Evolutionary conservation across 2,113 vertebrate genomes (phyloP).

Genomic region (Platanista minor): DNA sequence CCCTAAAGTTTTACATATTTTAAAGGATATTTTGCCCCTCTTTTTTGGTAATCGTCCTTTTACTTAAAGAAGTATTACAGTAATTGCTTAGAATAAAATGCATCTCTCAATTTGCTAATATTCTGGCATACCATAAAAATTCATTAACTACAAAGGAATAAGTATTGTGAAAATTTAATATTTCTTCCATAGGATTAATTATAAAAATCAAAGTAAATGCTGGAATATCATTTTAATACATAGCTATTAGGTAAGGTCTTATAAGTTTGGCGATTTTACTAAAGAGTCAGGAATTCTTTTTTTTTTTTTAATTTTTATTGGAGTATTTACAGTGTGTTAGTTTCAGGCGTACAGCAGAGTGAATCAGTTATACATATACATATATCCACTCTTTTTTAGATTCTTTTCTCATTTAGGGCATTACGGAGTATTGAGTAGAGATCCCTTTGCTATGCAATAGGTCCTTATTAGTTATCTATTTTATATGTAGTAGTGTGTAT

Average conservation of each 20-base stretch:
- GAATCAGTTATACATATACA: not conserved
- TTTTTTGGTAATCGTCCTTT: not conserved
- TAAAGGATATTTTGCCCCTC: not conserved
- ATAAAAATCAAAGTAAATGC: not conserved
- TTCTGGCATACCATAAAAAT: not conserved
- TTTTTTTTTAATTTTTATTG: not conserved
- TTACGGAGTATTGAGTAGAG: not conserved
- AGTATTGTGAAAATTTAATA: not conserved
- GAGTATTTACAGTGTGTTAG: not conserved
- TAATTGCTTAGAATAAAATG: conserved; percentile 2
- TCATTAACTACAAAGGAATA: not conserved
- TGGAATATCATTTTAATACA: conserved; percentile 6
- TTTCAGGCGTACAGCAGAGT: not conserved
- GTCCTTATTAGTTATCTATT: not conserved
- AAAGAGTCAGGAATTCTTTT: not conserved
- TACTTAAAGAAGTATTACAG: not conserved
- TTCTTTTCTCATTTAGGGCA: not conserved
- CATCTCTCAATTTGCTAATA: not conserved
- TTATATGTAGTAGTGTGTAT: too few relatives aligned
- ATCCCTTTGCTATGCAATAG: not conserved
- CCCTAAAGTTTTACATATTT: not conserved
- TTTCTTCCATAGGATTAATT: not conserved
- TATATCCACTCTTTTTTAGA: not conserved
- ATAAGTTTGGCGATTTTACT: not conserved
- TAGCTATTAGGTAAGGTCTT: not conserved